Evolutionary conservation across 2,797 vertebrate genomes (phyloP).

Genomic region (Yasuhikotakia modesta): DNA sequence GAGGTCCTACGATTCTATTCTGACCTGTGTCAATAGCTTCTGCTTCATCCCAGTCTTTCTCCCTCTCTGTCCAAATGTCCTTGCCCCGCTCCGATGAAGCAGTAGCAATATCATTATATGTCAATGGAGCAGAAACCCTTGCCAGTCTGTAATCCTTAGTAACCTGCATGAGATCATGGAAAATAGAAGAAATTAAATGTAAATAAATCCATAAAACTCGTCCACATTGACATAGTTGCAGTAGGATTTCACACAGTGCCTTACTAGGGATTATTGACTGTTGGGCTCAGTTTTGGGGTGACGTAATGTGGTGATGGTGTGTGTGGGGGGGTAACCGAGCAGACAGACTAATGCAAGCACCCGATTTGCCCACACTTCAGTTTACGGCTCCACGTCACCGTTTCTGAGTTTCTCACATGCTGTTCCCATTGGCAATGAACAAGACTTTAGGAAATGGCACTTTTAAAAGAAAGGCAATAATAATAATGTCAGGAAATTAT

Average conservation of each 20-base stretch:
- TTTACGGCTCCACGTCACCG: slow-evolving; percentile 76
- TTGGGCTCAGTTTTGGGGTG: slow-evolving; percentile 43
- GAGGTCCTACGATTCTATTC: slow-evolving; percentile 73
- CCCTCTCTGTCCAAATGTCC: slow-evolving; percentile 84
- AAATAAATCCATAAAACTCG: slow-evolving; percentile 66
- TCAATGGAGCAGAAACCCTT: slow-evolving; percentile 84
- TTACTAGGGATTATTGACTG: slow-evolving; percentile 64
- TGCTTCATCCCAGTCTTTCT: slow-evolving; percentile 83
- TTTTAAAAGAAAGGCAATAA: neutral
- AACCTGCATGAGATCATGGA: slow-evolving; percentile 81
- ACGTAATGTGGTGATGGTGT: neutral
- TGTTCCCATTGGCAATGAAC: neutral
- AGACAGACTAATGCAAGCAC: slow-evolving; percentile 59
- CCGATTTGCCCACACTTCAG: slow-evolving; percentile 75
- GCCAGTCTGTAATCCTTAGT: slow-evolving; percentile 84
- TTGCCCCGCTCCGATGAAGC: slow-evolving; percentile 82
- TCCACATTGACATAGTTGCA: slow-evolving; percentile 79
- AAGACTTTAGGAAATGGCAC: neutral
- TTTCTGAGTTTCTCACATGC: slow-evolving; percentile 7
- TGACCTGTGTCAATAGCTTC: slow-evolving; percentile 84
- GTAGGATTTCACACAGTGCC: slow-evolving; percentile 68
- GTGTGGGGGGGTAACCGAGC: slow-evolving; percentile 48
- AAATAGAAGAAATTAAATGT: slow-evolving; percentile 48
- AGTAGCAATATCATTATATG: slow-evolving; percentile 84
- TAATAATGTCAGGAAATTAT: slow-evolving; percentile 14